Evolutionary conservation across 2,797 vertebrate species (phyloP).

Genomic region (Acomys russatus): DNA sequence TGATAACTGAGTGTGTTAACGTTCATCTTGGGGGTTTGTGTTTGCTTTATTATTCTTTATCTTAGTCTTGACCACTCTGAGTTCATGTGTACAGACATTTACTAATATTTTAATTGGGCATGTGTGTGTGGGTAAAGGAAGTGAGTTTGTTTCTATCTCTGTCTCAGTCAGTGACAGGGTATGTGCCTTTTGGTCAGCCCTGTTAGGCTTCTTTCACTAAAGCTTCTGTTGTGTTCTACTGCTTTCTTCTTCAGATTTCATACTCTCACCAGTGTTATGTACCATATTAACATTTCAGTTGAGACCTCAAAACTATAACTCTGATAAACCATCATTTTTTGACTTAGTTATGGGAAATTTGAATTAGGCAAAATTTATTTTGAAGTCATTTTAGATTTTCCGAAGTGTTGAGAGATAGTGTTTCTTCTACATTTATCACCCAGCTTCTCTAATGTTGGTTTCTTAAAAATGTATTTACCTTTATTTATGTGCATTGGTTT

Average conservation of each 20-base stretch:
- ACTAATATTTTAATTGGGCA: not conserved
- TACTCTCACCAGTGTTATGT: not conserved
- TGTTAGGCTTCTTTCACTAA: not conserved
- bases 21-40: not conserved
- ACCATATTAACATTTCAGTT: not conserved
- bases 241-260: not conserved
- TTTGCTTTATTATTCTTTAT: not conserved
- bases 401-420: slow-evolving; percentile 17
- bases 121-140: not conserved
- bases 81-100: not conserved
- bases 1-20: not conserved
- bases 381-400: slow-evolving; percentile 18
- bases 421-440: not conserved
- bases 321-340: not conserved
- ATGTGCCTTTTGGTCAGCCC: not conserved
- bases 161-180: not conserved
- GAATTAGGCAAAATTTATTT: slow-evolving; percentile 10
- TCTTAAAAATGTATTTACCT: no score
- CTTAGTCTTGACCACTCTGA: not conserved
- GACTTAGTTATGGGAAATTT: slow-evolving; percentile 3
- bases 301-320: not conserved
- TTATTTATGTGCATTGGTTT: no score
- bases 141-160: not conserved
- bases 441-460: not conserved
- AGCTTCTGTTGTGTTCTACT: not conserved